phyloP scores from a whole-genome alignment of 2,888 invertebrate genomes.

The Leptinotarsa juncta region DNA sequence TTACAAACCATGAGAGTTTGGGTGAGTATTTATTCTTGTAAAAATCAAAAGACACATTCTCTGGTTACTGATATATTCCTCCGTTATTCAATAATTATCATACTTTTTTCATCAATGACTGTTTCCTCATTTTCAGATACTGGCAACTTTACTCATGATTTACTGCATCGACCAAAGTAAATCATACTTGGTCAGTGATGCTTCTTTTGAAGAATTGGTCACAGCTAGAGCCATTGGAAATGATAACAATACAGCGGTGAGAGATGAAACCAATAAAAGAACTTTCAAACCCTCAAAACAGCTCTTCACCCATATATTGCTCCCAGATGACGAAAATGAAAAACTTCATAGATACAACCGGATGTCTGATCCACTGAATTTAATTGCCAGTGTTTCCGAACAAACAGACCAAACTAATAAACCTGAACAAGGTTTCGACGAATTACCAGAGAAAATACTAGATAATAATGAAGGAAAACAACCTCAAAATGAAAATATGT shows the following conservation, averaged over 20 bases:
- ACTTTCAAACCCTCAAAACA: slow-evolving; percentile 39
- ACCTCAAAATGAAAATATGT: neutral
- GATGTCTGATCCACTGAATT: neutral
- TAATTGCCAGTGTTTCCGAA: neutral
- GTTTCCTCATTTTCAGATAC: slow-evolving; percentile 27
- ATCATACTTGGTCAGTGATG: slow-evolving; percentile 15
- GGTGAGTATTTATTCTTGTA: slow-evolving; percentile 33
- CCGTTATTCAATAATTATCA: neutral
- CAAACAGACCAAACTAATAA: neutral
- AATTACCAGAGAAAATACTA: neutral
- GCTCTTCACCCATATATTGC: slow-evolving; percentile 24
- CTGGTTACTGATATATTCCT: neutral
- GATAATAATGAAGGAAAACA: neutral
- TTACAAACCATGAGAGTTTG: slow-evolving; percentile 38
- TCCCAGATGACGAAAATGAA: neutral
- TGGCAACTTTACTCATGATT: slow-evolving; percentile 8
- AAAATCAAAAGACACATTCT: neutral
- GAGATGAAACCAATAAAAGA: neutral
- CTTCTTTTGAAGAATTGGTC: slow-evolving; percentile 18
- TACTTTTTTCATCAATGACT: neutral
- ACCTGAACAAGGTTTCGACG: too few species aligned
- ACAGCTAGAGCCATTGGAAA: slow-evolving; percentile 31
- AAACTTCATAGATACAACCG: neutral
- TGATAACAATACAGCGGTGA: neutral
- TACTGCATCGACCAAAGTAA: neutral